Percentiles rank a stretch among this genome's conserved stretches.
phyloP scores from a whole-genome alignment of 2,797 vertebrate species.

The Ibycter americanus region DNA sequence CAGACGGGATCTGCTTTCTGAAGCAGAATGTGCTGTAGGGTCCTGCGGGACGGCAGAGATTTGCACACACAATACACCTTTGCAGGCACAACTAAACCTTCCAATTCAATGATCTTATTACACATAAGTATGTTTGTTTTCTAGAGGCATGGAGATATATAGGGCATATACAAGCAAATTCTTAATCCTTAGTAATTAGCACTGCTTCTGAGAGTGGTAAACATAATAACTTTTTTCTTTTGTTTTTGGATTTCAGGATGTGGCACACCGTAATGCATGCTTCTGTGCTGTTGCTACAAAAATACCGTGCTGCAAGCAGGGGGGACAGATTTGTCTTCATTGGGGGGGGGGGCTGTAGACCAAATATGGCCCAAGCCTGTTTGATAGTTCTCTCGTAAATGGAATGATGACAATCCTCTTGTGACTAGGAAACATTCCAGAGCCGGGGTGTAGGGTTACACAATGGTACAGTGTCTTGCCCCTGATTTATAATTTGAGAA shows the following conservation, averaged over 20 bases:
- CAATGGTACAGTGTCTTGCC: slow-evolving; percentile 69
- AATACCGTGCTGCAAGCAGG: not conserved
- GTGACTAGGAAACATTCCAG: slow-evolving; percentile 69
- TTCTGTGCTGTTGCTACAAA: not conserved
- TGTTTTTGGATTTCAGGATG: not conserved
- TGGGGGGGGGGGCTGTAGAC: not conserved
- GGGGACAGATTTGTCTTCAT: not conserved
- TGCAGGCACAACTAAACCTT: not conserved
- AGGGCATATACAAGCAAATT: not conserved
- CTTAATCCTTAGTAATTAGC: not conserved
- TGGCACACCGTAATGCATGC: not conserved
- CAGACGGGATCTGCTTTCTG: not conserved
- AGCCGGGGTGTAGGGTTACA: slow-evolving; percentile 53
- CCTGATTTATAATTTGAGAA: slow-evolving; percentile 72
- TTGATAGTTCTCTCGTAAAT: slow-evolving; percentile 40
- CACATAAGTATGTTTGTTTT: not conserved
- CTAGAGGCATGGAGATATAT: not conserved
- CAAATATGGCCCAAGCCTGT: slow-evolving; percentile 41
- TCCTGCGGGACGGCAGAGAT: not conserved
- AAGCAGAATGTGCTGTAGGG: not conserved
- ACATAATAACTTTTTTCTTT: not conserved
- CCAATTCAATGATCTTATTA: not conserved
- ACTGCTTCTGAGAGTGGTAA: not conserved
- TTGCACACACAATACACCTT: not conserved
- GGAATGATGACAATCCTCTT: slow-evolving; percentile 69